Conservation (phyloP, 2,113 vertebrate genomes). For the Donacobius atricapilla region DNA sequence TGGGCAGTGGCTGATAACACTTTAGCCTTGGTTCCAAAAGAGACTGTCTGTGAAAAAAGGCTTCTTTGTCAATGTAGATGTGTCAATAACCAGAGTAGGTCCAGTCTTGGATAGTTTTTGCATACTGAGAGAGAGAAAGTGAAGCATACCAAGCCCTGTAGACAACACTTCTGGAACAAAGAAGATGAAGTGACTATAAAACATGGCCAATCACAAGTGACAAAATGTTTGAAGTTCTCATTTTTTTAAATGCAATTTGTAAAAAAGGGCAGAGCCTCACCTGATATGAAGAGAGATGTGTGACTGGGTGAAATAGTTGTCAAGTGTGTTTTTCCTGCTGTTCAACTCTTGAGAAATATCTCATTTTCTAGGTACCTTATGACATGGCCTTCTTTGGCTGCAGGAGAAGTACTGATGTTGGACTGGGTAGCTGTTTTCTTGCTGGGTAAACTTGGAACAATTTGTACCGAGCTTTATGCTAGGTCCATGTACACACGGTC, state of each 20-base stretch:
- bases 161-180: not conserved
- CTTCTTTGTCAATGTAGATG: not conserved
- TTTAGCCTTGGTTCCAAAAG: not conserved
- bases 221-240: not conserved
- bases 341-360: not conserved
- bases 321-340: not conserved
- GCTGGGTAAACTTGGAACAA: not conserved
- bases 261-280: not conserved
- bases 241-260: not conserved
- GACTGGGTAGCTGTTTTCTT: fast-evolving
- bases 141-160: not conserved
- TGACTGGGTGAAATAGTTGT: fast-evolving
- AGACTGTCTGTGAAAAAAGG: not conserved
- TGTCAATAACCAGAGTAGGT: not conserved
- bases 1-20: not conserved
- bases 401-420: not conserved
- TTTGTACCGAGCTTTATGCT: not conserved
- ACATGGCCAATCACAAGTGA: fast-evolving
- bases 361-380: not conserved
- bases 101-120: not conserved
- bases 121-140: not conserved
- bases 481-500: not conserved
- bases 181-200: not conserved
- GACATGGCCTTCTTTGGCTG: not conserved
- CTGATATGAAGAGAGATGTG: not conserved